Evolutionary conservation across 2,113 vertebrate species (phyloP).

Genomic region (Hyaena hyaena): DNA sequence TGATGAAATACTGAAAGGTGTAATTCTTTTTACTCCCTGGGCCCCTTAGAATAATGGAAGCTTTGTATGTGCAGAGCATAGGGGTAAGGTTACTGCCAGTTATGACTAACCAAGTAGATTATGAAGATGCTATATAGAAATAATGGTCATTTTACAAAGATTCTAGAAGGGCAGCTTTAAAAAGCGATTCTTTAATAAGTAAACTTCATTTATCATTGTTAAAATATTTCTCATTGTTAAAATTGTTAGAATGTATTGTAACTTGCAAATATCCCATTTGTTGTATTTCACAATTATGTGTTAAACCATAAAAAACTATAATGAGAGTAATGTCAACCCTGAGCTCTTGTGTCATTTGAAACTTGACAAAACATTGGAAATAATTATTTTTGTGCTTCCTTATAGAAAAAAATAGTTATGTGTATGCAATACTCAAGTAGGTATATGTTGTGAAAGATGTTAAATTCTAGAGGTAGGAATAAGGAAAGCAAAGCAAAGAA

Average conservation of each 20-base stretch:
- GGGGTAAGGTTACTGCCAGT: not conserved
- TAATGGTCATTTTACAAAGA: not conserved
- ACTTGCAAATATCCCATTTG: conserved; percentile 4
- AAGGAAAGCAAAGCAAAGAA: conserved; percentile 27
- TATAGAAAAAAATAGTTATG: not conserved
- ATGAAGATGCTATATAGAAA: not conserved
- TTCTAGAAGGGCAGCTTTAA: not conserved
- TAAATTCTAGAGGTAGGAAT: not conserved
- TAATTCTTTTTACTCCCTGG: conserved; percentile 59
- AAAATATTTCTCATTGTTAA: conserved; percentile 44
- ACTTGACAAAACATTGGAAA: not conserved
- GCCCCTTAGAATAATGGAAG: conserved; percentile 59
- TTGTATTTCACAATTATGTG: not conserved
- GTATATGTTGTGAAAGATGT: conserved; percentile 11
- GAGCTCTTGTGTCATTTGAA: not conserved
- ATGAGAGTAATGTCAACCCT: not conserved
- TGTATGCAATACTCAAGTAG: not conserved
- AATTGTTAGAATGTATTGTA: conserved; percentile 23
- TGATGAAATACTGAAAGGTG: conserved; percentile 75
- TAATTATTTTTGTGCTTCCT: conserved; percentile 28
- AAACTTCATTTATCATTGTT: conserved; percentile 29
- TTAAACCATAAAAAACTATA: not conserved
- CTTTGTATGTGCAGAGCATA: not conserved
- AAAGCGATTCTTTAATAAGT: not conserved
- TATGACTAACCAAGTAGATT: conserved; percentile 11